Base-by-base conservation (phyloP, 2,888 invertebrate genomes). In the Ochropleura plecta region DNA sequence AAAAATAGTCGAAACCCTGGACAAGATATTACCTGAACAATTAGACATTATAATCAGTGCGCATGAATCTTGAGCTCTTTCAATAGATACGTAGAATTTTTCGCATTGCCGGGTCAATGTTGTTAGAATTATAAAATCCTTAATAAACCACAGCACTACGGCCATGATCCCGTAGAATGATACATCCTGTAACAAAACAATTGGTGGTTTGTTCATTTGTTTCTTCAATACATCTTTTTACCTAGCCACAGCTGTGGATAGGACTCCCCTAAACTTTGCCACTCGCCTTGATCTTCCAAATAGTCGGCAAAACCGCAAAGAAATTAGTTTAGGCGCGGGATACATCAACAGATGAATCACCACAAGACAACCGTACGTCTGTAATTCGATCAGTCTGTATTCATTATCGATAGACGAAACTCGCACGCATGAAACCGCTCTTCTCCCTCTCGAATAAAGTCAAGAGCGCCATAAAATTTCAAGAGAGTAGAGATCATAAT, bases 51-150 rank as follows among this genome's bases (percentile, higher is more conserved):
- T 64, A 42, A 80, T 68, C 3, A 18, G 12, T 44, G 44, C 6
- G 9, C 59, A 64, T 4, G 66, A 12, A 68, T 73, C 60, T 46
- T 49, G 66, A 20, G 44, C 16, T 44, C 0, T 8, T 59, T 71
- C 14, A 16, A 42, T 18, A 18, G 53, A 4, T 8, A 49, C 8
- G 44, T 77, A 79, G 20, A 77, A 78, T 49, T 48, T 48, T 14
- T 74, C 76, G 14, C 63, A 63, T 64, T 74, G 76, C 20, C 42
- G 46, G 14, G 8, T 74, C 20, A 76, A 12, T 20, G 51, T n/a
- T 30, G 66, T 51, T 10, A 53, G 46, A 16, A 20, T 63, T 0
- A 66, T 55, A 4, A 78, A 49, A 51, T 53, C 18, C 14, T 78
- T 78, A 7, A 8, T 0, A 12, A 78, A 12, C 53, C 62, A 76